Evolutionary conservation across 2,113 vertebrate genomes (phyloP), one percentile per base, ranked within the genome.

Genomic region (Sphaerodactylus townsendi): DNA sequence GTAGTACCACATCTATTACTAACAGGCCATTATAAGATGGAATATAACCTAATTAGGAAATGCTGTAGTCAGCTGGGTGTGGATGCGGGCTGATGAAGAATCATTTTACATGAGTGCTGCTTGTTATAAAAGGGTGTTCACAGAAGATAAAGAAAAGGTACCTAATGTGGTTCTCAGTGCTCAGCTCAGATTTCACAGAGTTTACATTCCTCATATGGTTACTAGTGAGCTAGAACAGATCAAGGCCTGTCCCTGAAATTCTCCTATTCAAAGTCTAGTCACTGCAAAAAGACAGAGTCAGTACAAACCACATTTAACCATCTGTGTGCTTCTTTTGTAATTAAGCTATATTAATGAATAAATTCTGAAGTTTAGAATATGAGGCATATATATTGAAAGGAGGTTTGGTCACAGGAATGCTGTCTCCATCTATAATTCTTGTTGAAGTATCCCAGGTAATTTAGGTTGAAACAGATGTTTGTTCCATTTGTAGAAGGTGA

Each of bases 41-140:
- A 93, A 92, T 94, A 92, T 95, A 94, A 91, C 96, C 96, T 97
- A 97, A 97, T 97, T 97, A 97, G 96, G 96, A 97, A 97, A 94
- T 95, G 93, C 79, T 94, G 88, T 91, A 92, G 86, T 90, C 8
- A 74, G 53, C 90, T 89, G 93, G 92, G 93, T 93, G 93, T 94
- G 93, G 90, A 93, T 88, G 56, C 90, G 87, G 88, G 86, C 69
- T 75, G 85, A 77, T 85, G 83, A 90, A 90, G 87, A 81, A 72
- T 85, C 8, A 17, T 89, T 92, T 92, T 90, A 88, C 81, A 70
- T 48, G 79, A 92, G 86, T 84, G 70, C 88, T 7, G 0, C 62
- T 81, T 79, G 68, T 78, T 90, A 86, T 87, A 91, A 92, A 92
- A 76, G 73, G 81, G 87, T 86, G 91, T 86, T 94, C 88, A 84